phyloP scores from a whole-genome alignment of 2,888 invertebrate genomes.

The Diarsia mendica region DNA sequence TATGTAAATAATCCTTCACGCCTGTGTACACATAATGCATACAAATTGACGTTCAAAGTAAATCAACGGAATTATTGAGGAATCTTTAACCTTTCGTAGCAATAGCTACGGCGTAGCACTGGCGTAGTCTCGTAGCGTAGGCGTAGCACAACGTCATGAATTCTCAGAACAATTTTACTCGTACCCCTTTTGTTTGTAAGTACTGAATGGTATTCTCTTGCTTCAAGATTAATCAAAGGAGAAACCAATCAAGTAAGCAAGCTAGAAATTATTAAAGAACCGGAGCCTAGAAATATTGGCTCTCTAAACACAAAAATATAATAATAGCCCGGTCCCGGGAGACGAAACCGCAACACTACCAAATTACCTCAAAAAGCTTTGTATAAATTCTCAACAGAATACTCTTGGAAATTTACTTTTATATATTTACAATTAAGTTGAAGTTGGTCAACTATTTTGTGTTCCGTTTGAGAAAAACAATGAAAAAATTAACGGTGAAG shows the following conservation, averaged over 20 bases:
- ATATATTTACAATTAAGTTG: constrained; percentile 65
- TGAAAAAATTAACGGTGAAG: constrained; percentile 50
- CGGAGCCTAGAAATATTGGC: constrained; percentile 29
- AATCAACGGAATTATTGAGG: background rate
- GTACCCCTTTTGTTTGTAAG: constrained; percentile 13
- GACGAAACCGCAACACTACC: constrained; percentile 53
- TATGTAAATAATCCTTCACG: background rate
- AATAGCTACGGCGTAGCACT: constrained; percentile 41
- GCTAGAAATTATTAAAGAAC: constrained; percentile 19
- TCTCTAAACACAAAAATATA: constrained; percentile 42
- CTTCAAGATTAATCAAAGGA: constrained; percentile 23
- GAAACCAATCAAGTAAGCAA: constrained; percentile 32
- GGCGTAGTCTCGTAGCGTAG: constrained; percentile 31
- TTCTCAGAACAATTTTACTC: constrained; percentile 6
- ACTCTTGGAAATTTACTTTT: constrained; percentile 63
- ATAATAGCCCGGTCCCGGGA: constrained; percentile 27
- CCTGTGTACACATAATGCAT: background rate
- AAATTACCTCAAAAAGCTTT: constrained; percentile 60
- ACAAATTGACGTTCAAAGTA: background rate
- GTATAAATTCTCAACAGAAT: constrained; percentile 63
- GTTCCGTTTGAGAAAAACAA: constrained; percentile 67
- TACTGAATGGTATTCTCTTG: constrained; percentile 1
- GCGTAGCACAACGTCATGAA: constrained; percentile 4
- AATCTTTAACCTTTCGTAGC: constrained; percentile 28
- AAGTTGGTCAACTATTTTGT: constrained; percentile 66